Percentiles rank a stretch among this genome's conserved stretches.
Conservation (phyloP, 2,113 vertebrate genomes). For the Oreochromis tanganicae region DNA sequence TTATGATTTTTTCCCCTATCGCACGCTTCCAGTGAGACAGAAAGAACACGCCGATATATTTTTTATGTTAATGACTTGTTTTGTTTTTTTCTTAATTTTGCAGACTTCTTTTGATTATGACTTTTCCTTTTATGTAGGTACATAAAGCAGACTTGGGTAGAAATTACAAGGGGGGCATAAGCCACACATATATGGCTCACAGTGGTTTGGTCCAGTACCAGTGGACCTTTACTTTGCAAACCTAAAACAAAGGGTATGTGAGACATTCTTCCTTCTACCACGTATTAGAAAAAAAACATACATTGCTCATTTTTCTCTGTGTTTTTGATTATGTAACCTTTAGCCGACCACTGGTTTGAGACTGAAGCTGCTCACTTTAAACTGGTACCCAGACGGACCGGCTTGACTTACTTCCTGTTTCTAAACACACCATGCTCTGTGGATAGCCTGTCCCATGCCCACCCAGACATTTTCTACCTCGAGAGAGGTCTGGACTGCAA, state of each 20-base stretch:
- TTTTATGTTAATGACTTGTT: not conserved
- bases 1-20: not conserved
- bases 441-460: not conserved
- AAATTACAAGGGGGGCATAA: not conserved
- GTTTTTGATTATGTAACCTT: not conserved
- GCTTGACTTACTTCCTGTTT: not conserved
- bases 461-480: accelerated
- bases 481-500: not conserved
- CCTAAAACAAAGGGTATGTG: not conserved
- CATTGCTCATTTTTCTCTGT: accelerated
- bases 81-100: not conserved
- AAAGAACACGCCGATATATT: not conserved
- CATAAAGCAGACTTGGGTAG: not conserved
- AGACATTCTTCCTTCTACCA: accelerated
- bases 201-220: not conserved
- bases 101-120: not conserved
- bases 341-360: not conserved
- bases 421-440: not conserved
- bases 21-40: not conserved
- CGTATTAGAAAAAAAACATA: not conserved
- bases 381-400: not conserved
- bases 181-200: not conserved
- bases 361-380: not conserved
- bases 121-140: not conserved
- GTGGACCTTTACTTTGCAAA: not conserved